Evolutionary conservation across 2,113 vertebrate species (phyloP).

Genomic region (Trichechus manatus): DNA sequence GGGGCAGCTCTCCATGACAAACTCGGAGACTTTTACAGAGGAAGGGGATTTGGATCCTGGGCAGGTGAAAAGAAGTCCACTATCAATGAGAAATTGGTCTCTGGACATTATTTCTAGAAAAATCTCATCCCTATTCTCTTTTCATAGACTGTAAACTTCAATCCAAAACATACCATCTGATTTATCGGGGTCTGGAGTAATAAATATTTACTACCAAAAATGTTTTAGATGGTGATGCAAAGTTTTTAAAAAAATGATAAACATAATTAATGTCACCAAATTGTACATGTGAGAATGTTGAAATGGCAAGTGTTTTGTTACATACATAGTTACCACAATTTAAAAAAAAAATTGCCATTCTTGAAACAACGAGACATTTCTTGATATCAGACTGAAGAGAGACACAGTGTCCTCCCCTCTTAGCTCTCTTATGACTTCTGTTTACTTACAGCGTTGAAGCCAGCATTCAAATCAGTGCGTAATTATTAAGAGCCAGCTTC

Average conservation of each 20-base stretch:
- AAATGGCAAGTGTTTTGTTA: too few species aligned
- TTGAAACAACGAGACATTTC: neutral
- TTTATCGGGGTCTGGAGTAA: neutral
- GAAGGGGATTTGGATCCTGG: neutral
- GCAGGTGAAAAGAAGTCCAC: neutral
- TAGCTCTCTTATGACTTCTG: neutral
- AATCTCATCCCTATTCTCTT: neutral
- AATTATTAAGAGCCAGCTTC: neutral
- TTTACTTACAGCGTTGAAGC: neutral
- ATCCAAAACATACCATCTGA: neutral
- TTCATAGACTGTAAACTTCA: neutral
- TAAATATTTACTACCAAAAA: neutral
- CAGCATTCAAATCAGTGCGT: neutral
- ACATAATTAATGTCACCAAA: too few species aligned
- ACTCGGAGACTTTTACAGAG: neutral
- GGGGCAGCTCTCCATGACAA: neutral
- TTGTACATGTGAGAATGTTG: too few species aligned
- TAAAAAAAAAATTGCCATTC: neutral
- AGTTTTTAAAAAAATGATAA: neutral
- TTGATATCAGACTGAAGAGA: neutral
- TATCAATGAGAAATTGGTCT: neutral
- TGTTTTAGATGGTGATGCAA: neutral
- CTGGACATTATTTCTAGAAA: conserved; percentile 5
- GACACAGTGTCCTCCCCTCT: neutral
- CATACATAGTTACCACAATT: neutral